phyloP scores from a whole-genome alignment of 2,113 vertebrate genomes.

The Scytalopus superciliaris region DNA sequence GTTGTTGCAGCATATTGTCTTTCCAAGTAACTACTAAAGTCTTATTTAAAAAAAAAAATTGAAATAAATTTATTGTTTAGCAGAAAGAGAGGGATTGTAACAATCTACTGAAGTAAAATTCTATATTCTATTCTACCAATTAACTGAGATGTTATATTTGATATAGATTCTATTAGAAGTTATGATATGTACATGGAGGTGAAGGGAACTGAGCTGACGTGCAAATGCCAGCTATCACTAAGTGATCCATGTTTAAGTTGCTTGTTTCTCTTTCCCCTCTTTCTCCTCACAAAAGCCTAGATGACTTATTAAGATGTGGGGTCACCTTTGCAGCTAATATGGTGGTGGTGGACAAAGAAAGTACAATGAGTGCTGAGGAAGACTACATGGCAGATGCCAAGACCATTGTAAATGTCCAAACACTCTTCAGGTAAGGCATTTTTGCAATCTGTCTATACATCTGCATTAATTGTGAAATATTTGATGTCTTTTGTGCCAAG shows the following conservation, averaged over 20 bases:
- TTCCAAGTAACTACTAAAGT: not conserved
- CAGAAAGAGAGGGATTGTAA: not conserved
- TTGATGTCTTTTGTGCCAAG: not conserved
- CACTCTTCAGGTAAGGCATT: constrained; percentile 88
- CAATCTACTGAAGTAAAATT: not conserved
- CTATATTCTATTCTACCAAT: not conserved
- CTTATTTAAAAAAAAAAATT: not conserved
- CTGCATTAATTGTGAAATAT: not conserved
- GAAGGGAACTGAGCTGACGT: not conserved
- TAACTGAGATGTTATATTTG: not conserved
- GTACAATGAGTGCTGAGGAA: constrained; percentile 97
- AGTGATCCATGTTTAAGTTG: not conserved
- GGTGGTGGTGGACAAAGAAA: constrained; percentile 98
- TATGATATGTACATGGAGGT: not conserved
- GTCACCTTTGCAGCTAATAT: constrained; percentile 96
- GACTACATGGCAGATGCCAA: constrained; percentile 99
- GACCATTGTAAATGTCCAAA: constrained; percentile 97
- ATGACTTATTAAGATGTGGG: constrained; percentile 93
- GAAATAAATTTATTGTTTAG: not conserved
- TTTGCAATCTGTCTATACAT: not conserved
- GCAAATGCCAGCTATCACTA: not conserved
- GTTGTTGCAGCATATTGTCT: not conserved
- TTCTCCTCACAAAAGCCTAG: constrained; percentile 83
- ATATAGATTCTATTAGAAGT: not conserved
- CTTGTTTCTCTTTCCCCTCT: constrained; percentile 33